phyloP scores from a whole-genome alignment of 2,888 invertebrate species.

The Trichopoda pennipes region DNA sequence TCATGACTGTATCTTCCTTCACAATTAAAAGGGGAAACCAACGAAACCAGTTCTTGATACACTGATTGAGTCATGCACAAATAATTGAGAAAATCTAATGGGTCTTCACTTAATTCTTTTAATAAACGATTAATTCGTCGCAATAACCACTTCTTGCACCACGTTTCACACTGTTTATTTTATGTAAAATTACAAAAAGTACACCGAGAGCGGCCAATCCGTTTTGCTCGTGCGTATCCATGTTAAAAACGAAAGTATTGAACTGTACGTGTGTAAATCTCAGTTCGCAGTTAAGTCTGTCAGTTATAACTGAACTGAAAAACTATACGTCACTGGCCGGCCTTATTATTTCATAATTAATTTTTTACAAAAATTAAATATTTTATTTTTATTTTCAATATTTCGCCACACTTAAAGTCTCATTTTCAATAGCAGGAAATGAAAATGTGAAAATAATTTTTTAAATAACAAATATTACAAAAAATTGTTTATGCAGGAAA shows the following conservation, averaged over 20 bases:
- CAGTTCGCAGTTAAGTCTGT: conserved; percentile 36
- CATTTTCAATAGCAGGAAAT: too few relatives aligned
- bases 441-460: too few relatives aligned
- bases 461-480: too few relatives aligned
- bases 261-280: conserved; percentile 41
- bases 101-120: conserved; percentile 48
- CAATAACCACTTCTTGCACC: conserved; percentile 40
- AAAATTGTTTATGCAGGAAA: too few relatives aligned
- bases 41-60: conserved; percentile 55
- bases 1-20: conserved; percentile 72
- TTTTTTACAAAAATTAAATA: too few relatives aligned
- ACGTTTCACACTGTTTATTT: conserved; percentile 34
- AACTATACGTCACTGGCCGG: background rate
- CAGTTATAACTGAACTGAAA: conserved; percentile 20
- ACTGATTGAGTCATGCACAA: conserved; percentile 55
- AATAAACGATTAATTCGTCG: conserved; percentile 52
- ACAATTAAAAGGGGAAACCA: conserved; percentile 52
- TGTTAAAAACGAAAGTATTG: conserved; percentile 18
- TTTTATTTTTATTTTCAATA: too few relatives aligned
- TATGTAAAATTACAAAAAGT: conserved; percentile 30
- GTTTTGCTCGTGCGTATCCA: conserved; percentile 23
- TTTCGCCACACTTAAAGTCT: too few relatives aligned
- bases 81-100: conserved; percentile 56
- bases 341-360: too few relatives aligned
- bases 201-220: conserved; percentile 28